Evolutionary conservation across 2,797 vertebrate species (phyloP), one percentile per base, ranked within the genome.

Genomic region (Gephyroberyx darwinii): DNA sequence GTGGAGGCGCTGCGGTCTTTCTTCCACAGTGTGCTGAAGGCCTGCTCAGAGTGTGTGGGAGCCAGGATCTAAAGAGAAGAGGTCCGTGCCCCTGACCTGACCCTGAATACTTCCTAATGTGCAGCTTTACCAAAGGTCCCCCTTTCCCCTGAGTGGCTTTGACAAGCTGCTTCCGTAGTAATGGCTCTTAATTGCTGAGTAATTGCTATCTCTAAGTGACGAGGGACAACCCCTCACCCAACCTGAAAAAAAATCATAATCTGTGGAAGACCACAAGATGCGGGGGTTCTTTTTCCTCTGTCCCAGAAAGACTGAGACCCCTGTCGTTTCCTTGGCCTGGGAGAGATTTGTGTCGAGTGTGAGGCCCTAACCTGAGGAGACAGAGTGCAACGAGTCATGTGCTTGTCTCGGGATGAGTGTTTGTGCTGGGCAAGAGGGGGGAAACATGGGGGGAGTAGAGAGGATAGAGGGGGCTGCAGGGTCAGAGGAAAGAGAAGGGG

Each of bases 191-290:
- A 93, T 94, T 92, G 91, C 83, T 79, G 81, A 90, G 91, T 93
- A 93, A 94, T 93, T 93, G 88, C 92, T 93, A 93, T 94, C 93
- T 93, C 89, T 90, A 81, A 82, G 89, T 76, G 87, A 91, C 80
- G 88, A 89, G 75, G 80, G 80, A 86, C 81, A 85, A 82, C 86
- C 84, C 88, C 70, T 90, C 88, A 87, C 86, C 86, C 86, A 63
- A 77, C 73, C 70, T 78, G 83, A 81, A 89, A 86, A 73, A 88
- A 85, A 90, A 84, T 72, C 50, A 41, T 77, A 84, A 87, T 80
- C 89, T 90, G 86, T 89, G 84, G 83, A 86, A 82, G 80, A 84
- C 87, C 78, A 68, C 88, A 89, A 89, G 86, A 89, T 90, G 82
- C 54, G 59, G 77, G 81, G 88, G 85, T 88, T 77, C 67, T 86